A percentile compares a stretch with the other conserved stretches of the same genome.
Evolutionary conservation across 1,140 invertebrate species (phyloP).

Genomic region (Amphibalanus amphitrite): DNA sequence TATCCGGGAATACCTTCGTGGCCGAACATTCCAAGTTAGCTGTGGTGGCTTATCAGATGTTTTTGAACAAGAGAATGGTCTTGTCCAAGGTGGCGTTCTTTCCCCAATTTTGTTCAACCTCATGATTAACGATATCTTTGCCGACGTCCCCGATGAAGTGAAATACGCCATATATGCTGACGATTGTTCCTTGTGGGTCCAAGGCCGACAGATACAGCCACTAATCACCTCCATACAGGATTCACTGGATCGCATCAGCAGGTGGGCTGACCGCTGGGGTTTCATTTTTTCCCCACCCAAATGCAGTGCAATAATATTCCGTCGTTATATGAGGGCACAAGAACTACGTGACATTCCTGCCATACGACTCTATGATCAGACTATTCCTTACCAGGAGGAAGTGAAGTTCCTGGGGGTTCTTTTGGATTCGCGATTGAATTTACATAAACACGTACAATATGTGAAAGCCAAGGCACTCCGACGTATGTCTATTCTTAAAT

Average conservation of each 20-base stretch:
- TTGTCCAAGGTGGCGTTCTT: slow-evolving; percentile 6
- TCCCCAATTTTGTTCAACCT: slow-evolving; percentile 7
- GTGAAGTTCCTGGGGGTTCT: background rate
- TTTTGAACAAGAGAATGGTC: slow-evolving; percentile 10
- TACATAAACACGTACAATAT: background rate
- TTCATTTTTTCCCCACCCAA: no score
- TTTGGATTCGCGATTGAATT: background rate
- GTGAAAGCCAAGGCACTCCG: background rate
- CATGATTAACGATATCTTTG: slow-evolving; percentile 5
- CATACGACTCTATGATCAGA: background rate
- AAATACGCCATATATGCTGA: no score
- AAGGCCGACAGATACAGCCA: no score
- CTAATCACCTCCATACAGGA: no score
- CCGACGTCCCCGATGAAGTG: no score
- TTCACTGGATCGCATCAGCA: no score
- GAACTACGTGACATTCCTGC: no score
- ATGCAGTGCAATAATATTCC: no score
- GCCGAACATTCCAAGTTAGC: slow-evolving; percentile 54
- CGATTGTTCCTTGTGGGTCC: no score
- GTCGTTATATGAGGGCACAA: no score
- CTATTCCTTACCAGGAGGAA: background rate
- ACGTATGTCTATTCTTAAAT: background rate
- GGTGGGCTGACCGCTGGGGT: no score
- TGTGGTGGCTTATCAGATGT: background rate
- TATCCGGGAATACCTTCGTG: slow-evolving; percentile 62